phyloP scores from a whole-genome alignment of 2,797 vertebrate species.

The Denticeps clupeoides region DNA sequence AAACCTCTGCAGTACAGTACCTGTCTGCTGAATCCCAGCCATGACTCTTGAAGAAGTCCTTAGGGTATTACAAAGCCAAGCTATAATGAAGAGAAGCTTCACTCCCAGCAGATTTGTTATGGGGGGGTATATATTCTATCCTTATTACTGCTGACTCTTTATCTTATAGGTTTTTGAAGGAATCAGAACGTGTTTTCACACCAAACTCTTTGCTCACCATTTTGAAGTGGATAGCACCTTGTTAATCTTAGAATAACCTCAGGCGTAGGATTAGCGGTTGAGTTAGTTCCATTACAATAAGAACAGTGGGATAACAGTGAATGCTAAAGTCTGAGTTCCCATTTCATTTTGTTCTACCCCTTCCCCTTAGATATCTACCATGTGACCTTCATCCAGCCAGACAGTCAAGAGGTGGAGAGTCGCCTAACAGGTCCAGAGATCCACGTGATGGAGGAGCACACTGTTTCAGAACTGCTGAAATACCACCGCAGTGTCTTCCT shows the following conservation, averaged over 20 bases:
- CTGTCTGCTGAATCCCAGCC: slow-evolving; percentile 31
- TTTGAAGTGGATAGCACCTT: no score
- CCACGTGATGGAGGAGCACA: slow-evolving; percentile 41
- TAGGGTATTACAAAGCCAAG: slow-evolving; percentile 27
- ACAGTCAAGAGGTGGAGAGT: slow-evolving; percentile 34
- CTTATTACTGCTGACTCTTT: slow-evolving; percentile 26
- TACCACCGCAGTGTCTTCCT: slow-evolving; percentile 58
- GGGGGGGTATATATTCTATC: slow-evolving; percentile 14
- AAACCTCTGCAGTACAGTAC: slow-evolving; percentile 26
- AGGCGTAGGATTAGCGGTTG: no score
- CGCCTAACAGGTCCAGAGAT: slow-evolving; percentile 46
- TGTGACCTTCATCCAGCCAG: slow-evolving; percentile 65
- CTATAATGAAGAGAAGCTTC: slow-evolving; percentile 33
- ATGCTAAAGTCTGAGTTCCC: no score
- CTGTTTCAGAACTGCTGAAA: slow-evolving; percentile 45
- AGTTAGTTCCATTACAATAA: no score
- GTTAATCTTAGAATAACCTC: no score
- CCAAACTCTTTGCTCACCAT: no score
- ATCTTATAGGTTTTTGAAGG: slow-evolving; percentile 15
- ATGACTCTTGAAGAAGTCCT: slow-evolving; percentile 20
- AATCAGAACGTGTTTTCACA: slow-evolving; percentile 9
- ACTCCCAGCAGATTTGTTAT: slow-evolving; percentile 28
- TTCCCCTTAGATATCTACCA: slow-evolving; percentile 64
- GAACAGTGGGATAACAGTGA: no score
- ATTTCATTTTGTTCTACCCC: no score